Conservation (phyloP, 2,113 vertebrate species). For the Bubo scandiacus region DNA sequence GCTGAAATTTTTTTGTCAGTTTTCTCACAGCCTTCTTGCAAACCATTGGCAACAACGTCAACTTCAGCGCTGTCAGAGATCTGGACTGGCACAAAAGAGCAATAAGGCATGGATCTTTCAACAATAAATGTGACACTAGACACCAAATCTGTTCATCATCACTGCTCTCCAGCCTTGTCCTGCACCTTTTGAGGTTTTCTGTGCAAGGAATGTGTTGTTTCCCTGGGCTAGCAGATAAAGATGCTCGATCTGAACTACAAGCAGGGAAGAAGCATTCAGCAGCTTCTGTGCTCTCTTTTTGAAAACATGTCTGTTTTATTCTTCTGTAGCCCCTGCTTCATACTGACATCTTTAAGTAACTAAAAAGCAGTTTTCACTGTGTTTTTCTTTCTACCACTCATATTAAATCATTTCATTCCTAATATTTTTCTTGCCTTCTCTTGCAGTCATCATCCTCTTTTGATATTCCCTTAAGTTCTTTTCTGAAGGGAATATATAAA, state of each 20-base stretch:
- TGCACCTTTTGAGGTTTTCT: neutral
- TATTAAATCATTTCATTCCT: neutral
- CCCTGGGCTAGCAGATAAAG: neutral
- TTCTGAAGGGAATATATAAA: neutral
- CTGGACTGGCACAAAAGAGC: neutral
- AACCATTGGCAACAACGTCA: neutral
- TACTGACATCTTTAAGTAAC: neutral
- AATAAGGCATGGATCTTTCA: neutral
- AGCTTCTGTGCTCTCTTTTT: neutral
- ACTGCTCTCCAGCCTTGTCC: neutral
- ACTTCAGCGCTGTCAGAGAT: neutral
- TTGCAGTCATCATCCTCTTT: neutral
- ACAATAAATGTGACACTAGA: neutral
- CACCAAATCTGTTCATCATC: neutral
- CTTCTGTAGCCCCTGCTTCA: neutral
- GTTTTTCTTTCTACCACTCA: neutral
- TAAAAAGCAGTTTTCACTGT: neutral
- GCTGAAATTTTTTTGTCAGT: neutral
- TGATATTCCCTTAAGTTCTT: neutral
- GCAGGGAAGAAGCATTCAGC: neutral
- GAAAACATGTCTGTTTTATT: neutral
- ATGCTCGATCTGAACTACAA: neutral
- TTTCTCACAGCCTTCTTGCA: neutral
- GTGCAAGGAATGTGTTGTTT: neutral
- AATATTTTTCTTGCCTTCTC: neutral